Conservation (phyloP, 2,888 invertebrate species). For the Notodonta ziczac region DNA sequence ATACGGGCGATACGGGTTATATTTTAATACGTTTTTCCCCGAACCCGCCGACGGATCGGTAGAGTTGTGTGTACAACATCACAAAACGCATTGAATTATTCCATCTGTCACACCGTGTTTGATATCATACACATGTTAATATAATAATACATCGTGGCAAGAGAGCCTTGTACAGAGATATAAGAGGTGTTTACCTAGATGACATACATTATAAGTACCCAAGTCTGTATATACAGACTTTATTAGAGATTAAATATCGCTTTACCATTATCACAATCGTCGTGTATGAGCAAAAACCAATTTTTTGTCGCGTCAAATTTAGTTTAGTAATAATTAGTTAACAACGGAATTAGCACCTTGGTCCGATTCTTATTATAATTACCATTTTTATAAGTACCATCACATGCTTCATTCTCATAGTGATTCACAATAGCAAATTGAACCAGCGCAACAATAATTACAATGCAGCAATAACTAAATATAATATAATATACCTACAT, state of each 20-base stretch:
- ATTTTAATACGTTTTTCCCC: conserved; percentile 47
- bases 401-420: neutral
- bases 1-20: conserved; percentile 42
- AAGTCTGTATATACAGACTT: too few relatives aligned
- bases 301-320: too few relatives aligned
- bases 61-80: conserved; percentile 5
- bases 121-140: conserved; percentile 38
- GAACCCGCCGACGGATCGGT: conserved; percentile 32
- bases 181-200: too few relatives aligned
- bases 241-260: too few relatives aligned
- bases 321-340: too few relatives aligned
- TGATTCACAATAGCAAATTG: conserved; percentile 6
- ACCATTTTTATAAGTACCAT: neutral
- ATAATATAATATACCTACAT: conserved; percentile 44
- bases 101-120: conserved; percentile 38
- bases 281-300: too few relatives aligned
- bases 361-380: neutral
- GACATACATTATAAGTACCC: too few relatives aligned
- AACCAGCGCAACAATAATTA: conserved; percentile 31
- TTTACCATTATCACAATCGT: too few relatives aligned
- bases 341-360: neutral
- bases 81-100: conserved; percentile 36
- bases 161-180: too few relatives aligned
- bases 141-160: conserved; percentile 7
- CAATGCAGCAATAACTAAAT: conserved; percentile 13